These are phyloP conservation scores for Teleogryllus occipitalis DNA, from an alignment of 1,140 invertebrate genomes.

Conservation along the genomic window DNA sequence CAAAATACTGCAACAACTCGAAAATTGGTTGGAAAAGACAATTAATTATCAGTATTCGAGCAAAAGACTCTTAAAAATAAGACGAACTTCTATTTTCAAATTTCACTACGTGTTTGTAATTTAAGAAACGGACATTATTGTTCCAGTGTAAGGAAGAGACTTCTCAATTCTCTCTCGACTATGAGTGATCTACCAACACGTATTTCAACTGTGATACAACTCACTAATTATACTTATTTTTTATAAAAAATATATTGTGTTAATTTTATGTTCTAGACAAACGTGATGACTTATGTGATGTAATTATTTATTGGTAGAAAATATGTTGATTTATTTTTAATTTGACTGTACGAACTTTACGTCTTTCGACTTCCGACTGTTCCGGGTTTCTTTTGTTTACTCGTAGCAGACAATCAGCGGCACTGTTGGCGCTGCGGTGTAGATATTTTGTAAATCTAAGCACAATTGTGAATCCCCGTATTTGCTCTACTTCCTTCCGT, in stretches of 20 bases:
- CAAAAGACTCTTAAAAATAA: no score
- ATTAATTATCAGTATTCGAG: no score
- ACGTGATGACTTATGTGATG: not conserved
- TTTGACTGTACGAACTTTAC: no score
- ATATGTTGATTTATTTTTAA: not conserved
- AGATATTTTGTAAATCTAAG: not conserved
- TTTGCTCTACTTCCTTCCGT: not conserved
- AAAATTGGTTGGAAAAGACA: no score
- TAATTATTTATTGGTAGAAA: not conserved
- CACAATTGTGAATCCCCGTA: not conserved
- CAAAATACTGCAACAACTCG: no score
- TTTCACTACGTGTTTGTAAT: not conserved
- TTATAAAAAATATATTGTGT: not conserved
- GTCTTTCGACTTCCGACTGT: not conserved
- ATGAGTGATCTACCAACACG: not conserved
- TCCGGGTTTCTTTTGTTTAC: not conserved
- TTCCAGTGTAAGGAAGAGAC: not conserved
- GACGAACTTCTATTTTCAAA: not conserved
- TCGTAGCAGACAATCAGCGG: not conserved
- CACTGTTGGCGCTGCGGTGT: not conserved
- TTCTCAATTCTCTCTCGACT: not conserved
- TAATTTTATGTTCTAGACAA: not conserved
- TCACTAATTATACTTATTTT: not conserved
- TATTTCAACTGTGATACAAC: slow-evolving; percentile 5
- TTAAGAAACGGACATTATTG: not conserved